Evolutionary conservation across 2,797 vertebrate genomes (phyloP), one percentile per base, ranked within the genome.

Genomic region (Phrynocephalus forsythii): DNA sequence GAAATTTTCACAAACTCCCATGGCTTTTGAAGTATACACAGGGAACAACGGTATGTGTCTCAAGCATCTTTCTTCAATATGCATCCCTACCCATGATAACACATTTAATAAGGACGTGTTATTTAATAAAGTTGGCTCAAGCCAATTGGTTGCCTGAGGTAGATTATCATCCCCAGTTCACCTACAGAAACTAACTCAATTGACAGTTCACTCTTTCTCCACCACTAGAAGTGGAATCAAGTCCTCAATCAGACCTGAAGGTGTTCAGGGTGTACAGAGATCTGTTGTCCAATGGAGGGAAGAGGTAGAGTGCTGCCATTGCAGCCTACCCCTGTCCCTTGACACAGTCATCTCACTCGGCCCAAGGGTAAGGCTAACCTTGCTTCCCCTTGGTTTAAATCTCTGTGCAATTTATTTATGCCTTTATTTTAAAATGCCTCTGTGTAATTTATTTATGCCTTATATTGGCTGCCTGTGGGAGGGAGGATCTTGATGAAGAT

Each of bases 351-450:
- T 9, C 20, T 76, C 2, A 24, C 38, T 48, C 5, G 3, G 44
- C 24, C 20, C 33, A 48, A 26, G 22, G 20, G 3, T 48, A 76
- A 26, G 38, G 38, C 3, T 44, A 48, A 5, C 20, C 8, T 48
- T 48, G 20, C 10, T 15, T 15, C 24, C 26, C 38, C 24, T 26
- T 71, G 71, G 87, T 88, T 91, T 77, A 44, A 7, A 63, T 84
- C 91, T 33, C 87, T 63, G 33, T 6, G 24, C 20, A 89, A 84
- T 84, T 78, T 87, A 83, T 89, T 82, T 86, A n/a, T 90, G 26
- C 56, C 83, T 88, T 91, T 22, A 38, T 86, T 80, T 86, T 82
- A 86, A 71, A 87, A 60, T 73, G 33, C 1, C 10, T 83, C 87
- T 18, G 56, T 82, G 60, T 5, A 68, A 38, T 87, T 75, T 76